These are phyloP conservation scores for Ophioninae sp. DNA, from an alignment of 2,888 invertebrate genomes.

Conservation along the genomic window DNA sequence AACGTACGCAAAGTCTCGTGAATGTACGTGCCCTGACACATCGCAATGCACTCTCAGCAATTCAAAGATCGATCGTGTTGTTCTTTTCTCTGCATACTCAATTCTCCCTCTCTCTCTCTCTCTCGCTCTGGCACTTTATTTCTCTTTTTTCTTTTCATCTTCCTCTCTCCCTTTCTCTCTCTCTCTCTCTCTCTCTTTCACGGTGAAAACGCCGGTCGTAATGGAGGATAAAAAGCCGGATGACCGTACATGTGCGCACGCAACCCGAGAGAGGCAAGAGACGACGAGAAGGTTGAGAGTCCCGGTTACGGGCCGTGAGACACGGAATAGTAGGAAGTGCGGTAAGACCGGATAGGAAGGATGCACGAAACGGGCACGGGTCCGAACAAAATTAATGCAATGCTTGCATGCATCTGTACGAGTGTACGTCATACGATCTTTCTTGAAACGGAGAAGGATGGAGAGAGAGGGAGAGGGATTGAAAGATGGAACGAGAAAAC, in stretches of 20 bases:
- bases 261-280: constrained; percentile 16
- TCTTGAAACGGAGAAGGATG: not conserved
- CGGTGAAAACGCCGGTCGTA: constrained; percentile 22
- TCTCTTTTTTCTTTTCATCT: not conserved
- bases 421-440: no score
- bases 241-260: constrained; percentile 35
- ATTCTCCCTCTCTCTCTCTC: not conserved
- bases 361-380: constrained; percentile 18
- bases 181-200: no score
- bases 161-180: no score
- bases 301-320: constrained; percentile 48
- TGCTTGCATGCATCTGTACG: not conserved
- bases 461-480: not conserved
- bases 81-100: not conserved
- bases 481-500: not conserved
- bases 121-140: constrained; percentile 1
- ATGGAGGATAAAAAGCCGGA: constrained; percentile 57
- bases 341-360: constrained; percentile 21
- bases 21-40: constrained; percentile 14
- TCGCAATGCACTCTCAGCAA: constrained; percentile 11
- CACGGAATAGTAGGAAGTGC: constrained; percentile 37
- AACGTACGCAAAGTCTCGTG: constrained; percentile 4
- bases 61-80: not conserved
- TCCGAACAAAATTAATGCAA: constrained; percentile 6
- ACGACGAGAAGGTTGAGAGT: constrained; percentile 37